Evolutionary conservation across 2,797 vertebrate genomes (phyloP), one percentile per base, ranked within the genome.

Genomic region (Prionace glauca): DNA sequence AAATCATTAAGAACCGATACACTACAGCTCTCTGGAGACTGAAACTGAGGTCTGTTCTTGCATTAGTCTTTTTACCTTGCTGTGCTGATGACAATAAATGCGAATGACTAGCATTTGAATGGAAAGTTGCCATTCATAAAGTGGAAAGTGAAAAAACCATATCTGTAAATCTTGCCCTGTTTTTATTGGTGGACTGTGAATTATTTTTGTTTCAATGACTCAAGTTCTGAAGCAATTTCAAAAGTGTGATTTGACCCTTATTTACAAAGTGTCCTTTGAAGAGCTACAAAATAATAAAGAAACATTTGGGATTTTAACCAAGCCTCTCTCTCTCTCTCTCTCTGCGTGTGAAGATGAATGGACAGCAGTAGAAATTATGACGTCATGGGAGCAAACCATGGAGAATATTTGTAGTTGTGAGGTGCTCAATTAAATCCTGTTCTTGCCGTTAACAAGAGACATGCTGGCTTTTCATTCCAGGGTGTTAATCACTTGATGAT

Each of bases 1-100:
- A 93, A 95, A 95, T 77, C 93, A 77, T 92, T 92, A 92, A 36
- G 60, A 60, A 67, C 8, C 3, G n/a, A 41, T 92, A 20, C n/a
- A 41, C n/a, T 24, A 92, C 7, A 41, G n/a, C 36, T 67, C 90
- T 92, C 67, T 92, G 90, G 90, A 36, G 90, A 69, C 20, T 92
- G 41, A 65, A 9, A 22, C n/a, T 36, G 62, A 67, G 41, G 65
- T 69, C 67, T 92, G 36, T 92, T 69, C 90, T 92, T 92, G 24
- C 62, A 92, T 22, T 92, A 41, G 26, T 92, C 62, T 41, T 92
- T 69, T 92, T 69, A 69, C 65, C 90, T 2, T 67, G 90, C 90
- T 69, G 22, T 41, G 62, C 20, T n/a, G 18, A 92, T 69, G 32
- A 69, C 20, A 92, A 69, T 69, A 69, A 92, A 92, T 69, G 90